A percentile compares a stretch with the other conserved stretches of the same genome.
Evolutionary conservation across 1,140 invertebrate genomes (phyloP).

Genomic region (Limonius californicus): DNA sequence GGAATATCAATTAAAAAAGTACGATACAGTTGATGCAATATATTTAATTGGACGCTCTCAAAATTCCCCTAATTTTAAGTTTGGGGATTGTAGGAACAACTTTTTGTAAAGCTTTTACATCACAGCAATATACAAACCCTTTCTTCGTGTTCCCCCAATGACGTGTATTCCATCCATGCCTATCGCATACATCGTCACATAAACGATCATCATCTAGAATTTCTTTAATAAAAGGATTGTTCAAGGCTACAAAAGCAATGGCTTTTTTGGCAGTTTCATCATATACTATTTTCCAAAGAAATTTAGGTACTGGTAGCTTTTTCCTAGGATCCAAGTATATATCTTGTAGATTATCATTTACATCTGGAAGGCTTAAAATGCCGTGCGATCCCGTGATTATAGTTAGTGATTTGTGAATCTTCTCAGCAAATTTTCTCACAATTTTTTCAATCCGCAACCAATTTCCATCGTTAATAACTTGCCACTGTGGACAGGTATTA

Average conservation of each 20-base stretch:
- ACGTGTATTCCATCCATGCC: slow-evolving; percentile 33
- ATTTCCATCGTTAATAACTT: slow-evolving; percentile 49
- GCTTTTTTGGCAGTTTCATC: slow-evolving; percentile 36
- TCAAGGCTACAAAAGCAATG: slow-evolving; percentile 50
- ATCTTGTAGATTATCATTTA: slow-evolving; percentile 22
- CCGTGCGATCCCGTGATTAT: slow-evolving; percentile 48
- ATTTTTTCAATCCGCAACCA: slow-evolving; percentile 50
- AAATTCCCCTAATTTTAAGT: slow-evolving; percentile 22
- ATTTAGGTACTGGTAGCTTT: slow-evolving; percentile 47
- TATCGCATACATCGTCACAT: slow-evolving; percentile 45
- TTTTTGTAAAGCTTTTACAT: slow-evolving; percentile 36
- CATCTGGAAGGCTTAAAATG: slow-evolving; percentile 41
- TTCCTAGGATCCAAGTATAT: slow-evolving; percentile 43
- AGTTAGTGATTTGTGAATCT: slow-evolving; percentile 32
- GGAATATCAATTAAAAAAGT: too few species aligned
- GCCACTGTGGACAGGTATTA: slow-evolving; percentile 56
- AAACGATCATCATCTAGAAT: slow-evolving; percentile 25
- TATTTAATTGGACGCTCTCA: too few species aligned
- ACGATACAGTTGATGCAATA: too few species aligned
- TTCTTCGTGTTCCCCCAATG: slow-evolving; percentile 36
- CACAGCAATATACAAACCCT: slow-evolving; percentile 49
- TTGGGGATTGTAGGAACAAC: slow-evolving; percentile 22
- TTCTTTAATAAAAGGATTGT: slow-evolving; percentile 47
- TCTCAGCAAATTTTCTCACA: slow-evolving; percentile 39
- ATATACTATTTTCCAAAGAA: slow-evolving; percentile 50